These are phyloP conservation scores for Dione juno DNA, from an alignment of 2,888 invertebrate genomes.

Conservation along the genomic window DNA sequence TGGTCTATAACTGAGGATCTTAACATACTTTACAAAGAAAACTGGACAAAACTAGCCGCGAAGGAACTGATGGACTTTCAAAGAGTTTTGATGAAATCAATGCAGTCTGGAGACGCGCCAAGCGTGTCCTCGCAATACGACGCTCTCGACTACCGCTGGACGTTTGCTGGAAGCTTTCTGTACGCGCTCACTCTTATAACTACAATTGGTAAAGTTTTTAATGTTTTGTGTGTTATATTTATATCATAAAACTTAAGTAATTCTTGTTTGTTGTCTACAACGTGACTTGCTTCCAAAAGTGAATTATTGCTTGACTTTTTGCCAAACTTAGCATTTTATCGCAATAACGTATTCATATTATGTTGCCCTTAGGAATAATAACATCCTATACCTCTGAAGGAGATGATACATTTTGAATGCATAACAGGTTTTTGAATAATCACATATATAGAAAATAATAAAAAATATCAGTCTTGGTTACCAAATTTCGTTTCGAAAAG, in stretches of 20 bases:
- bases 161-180: constrained; percentile 95
- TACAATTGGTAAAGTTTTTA: constrained; percentile 92
- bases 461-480: neutral
- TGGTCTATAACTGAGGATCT: constrained; percentile 94
- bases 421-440: neutral
- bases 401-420: constrained; percentile 13
- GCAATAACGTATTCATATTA: constrained; percentile 18
- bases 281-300: constrained; percentile 9
- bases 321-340: constrained; percentile 15
- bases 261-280: constrained; percentile 25
- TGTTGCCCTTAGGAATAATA: constrained; percentile 16
- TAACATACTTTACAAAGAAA: constrained; percentile 94
- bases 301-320: constrained; percentile 15
- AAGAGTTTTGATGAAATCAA: constrained; percentile 82
- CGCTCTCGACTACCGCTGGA: constrained; percentile 89
- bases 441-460: neutral
- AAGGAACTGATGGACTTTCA: constrained; percentile 93
- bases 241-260: neutral
- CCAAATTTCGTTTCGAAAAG: no score
- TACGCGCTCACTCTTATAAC: constrained; percentile 97
- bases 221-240: constrained; percentile 14
- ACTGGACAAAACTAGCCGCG: constrained; percentile 95
- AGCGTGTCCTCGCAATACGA: constrained; percentile 60
- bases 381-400: constrained; percentile 6
- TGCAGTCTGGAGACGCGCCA: constrained; percentile 68